A percentile compares a stretch with the other conserved stretches of the same genome.
Evolutionary conservation across 35 echinoderm and acorn worm species (phyloP).

Genomic region (Chiridota heheva): DNA sequence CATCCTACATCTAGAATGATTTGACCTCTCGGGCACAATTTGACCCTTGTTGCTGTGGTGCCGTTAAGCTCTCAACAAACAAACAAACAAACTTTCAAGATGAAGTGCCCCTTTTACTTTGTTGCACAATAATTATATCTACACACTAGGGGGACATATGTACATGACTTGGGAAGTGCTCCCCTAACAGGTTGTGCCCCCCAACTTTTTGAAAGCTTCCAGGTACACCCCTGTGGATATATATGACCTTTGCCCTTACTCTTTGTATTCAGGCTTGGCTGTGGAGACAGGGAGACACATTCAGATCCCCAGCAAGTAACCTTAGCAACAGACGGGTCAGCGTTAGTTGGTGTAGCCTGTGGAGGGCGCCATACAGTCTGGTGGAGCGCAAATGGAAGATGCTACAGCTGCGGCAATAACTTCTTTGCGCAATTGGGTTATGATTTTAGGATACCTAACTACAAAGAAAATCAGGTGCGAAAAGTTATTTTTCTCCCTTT

Average conservation of each 20-base stretch:
- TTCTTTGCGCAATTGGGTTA: slow-evolving; percentile 96
- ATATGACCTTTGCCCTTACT: background rate
- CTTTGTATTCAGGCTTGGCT: slow-evolving; percentile 74
- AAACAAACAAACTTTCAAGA: slow-evolving; percentile 10
- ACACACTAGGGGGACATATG: background rate
- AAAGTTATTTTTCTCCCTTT: background rate
- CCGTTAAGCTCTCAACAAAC: background rate
- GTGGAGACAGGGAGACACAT: slow-evolving; percentile 83
- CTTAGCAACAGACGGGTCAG: slow-evolving; percentile 12
- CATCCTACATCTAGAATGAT: too few species aligned
- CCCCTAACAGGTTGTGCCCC: background rate
- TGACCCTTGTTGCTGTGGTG: too few species aligned
- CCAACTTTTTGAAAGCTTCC: background rate
- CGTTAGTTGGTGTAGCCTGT: slow-evolving; percentile 76
- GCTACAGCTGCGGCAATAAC: slow-evolving; percentile 94
- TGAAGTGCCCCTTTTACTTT: too few species aligned
- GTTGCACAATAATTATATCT: too few species aligned
- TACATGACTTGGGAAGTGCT: too few species aligned
- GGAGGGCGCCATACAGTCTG: slow-evolving; percentile 84
- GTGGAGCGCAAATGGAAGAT: slow-evolving; percentile 75
- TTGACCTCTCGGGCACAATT: too few species aligned
- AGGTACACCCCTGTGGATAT: background rate
- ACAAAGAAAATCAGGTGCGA: slow-evolving; percentile 98
- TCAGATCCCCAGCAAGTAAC: slow-evolving; percentile 53
- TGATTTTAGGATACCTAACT: slow-evolving; percentile 93